Percentiles rank a stretch among this genome's conserved stretches.
phyloP scores from a whole-genome alignment of 2,888 invertebrate genomes.

The Azorinus chamasolen region DNA sequence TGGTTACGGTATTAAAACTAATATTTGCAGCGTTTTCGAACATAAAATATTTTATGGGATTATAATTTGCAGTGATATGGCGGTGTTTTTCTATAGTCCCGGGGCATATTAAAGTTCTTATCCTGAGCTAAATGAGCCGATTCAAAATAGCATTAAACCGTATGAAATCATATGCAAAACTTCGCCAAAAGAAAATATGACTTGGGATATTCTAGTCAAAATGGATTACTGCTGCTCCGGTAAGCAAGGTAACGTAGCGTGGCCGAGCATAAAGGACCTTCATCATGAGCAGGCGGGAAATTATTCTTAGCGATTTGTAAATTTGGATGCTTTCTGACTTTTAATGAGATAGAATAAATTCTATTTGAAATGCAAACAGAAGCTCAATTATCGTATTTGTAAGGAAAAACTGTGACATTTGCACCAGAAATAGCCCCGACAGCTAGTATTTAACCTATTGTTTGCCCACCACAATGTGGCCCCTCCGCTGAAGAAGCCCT shows the following conservation, averaged over 20 bases:
- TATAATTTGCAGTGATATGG: conserved; percentile 58
- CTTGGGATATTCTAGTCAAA: conserved; percentile 58
- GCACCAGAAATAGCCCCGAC: conserved; percentile 47
- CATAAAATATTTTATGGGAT: conserved; percentile 66
- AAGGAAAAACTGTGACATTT: conserved; percentile 52
- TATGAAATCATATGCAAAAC: conserved; percentile 62
- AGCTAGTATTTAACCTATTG: conserved; percentile 36
- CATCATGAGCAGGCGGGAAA: conserved; percentile 60
- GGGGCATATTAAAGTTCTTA: conserved; percentile 58
- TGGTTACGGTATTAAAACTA: conserved; percentile 55
- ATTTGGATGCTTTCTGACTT: conserved; percentile 65
- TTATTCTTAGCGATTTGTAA: conserved; percentile 68
- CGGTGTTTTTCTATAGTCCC: conserved; percentile 50
- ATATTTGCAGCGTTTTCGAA: conserved; percentile 40
- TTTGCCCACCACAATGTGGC: conserved; percentile 22
- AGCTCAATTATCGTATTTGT: conserved; percentile 63
- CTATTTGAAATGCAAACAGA: conserved; percentile 68
- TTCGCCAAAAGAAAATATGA: conserved; percentile 61
- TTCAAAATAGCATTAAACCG: conserved; percentile 59
- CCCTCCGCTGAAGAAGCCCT: conserved; percentile 34
- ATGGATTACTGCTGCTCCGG: conserved; percentile 58
- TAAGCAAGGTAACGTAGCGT: conserved; percentile 53
- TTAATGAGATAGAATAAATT: conserved; percentile 66
- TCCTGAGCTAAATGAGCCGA: conserved; percentile 50
- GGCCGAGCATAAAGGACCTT: conserved; percentile 43